Evolutionary conservation across 1,140 invertebrate species (phyloP).

Genomic region (Anastrepha obliqua): DNA sequence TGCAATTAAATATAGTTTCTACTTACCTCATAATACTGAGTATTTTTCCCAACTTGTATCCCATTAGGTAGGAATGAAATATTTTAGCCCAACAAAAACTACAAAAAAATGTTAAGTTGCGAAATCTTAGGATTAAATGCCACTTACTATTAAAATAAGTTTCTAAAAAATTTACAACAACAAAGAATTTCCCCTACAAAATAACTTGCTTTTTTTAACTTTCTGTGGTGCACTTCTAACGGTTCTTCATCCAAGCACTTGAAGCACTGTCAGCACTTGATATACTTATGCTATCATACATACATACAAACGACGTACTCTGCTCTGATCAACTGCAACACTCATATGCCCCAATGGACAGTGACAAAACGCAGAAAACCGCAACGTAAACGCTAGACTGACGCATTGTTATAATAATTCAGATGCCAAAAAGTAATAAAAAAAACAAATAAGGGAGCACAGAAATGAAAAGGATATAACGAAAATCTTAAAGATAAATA

Average conservation of each 20-base stretch:
- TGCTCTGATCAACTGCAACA: neutral
- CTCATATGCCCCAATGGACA: slow-evolving; percentile 63
- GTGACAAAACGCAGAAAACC: slow-evolving; percentile 66
- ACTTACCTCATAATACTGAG: no score
- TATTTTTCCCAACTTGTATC: no score
- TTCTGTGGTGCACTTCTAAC: neutral
- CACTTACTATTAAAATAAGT: no score
- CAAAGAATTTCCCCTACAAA: no score
- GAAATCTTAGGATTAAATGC: no score
- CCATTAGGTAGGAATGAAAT: no score
- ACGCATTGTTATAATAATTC: slow-evolving; percentile 66
- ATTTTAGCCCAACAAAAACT: no score
- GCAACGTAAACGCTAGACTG: slow-evolving; percentile 60
- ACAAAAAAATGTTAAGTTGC: no score
- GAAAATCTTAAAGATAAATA: slow-evolving; percentile 75
- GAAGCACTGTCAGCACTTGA: neutral
- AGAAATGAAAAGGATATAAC: slow-evolving; percentile 56
- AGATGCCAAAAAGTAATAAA: slow-evolving; percentile 18
- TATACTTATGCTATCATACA: neutral
- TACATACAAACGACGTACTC: neutral
- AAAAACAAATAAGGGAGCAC: neutral
- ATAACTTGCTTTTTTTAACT: no score
- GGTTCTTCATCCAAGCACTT: neutral
- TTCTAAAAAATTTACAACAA: no score
- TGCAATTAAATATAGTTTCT: no score